Evolutionary conservation across 2,113 vertebrate species (phyloP).

Genomic region (Peromyscus leucopus): DNA sequence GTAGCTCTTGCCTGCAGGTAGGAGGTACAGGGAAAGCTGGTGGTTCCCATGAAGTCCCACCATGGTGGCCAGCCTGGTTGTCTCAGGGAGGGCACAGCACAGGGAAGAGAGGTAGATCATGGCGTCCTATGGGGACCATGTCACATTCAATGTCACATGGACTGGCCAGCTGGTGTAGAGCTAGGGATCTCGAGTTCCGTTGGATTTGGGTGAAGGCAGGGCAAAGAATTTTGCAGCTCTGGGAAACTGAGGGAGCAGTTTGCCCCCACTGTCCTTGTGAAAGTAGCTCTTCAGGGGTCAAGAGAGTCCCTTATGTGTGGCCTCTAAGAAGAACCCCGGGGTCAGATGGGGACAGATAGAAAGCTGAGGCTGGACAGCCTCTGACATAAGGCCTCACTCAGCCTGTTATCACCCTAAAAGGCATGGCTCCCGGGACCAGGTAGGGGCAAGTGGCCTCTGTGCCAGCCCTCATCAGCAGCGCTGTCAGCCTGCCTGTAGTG

Average conservation of each 20-base stretch:
- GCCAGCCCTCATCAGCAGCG: not conserved
- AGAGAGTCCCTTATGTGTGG: not conserved
- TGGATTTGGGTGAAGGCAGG: not conserved
- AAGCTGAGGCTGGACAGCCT: not conserved
- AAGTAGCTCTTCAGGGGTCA: not conserved
- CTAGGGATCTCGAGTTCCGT: not conserved
- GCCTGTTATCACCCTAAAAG: not conserved
- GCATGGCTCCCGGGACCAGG: too few relatives aligned
- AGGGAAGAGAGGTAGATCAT: not conserved
- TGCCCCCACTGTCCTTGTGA: rapidly evolving
- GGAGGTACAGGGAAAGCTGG: not conserved
- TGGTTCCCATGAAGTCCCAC: not conserved
- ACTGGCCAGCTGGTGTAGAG: not conserved
- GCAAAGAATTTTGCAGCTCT: not conserved
- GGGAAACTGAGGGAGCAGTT: not conserved
- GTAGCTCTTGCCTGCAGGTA: too few relatives aligned
- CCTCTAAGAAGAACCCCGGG: too few relatives aligned
- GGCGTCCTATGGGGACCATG: rapidly evolving
- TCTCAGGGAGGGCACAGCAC: not conserved
- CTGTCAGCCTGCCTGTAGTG: not conserved
- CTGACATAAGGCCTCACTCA: not conserved
- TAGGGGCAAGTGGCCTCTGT: not conserved
- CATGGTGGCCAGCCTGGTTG: not conserved
- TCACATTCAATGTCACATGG: rapidly evolving
- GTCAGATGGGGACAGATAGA: not conserved